Evolutionary conservation across 2,113 vertebrate genomes (phyloP).

Genomic region (Ceyx margarethae): DNA sequence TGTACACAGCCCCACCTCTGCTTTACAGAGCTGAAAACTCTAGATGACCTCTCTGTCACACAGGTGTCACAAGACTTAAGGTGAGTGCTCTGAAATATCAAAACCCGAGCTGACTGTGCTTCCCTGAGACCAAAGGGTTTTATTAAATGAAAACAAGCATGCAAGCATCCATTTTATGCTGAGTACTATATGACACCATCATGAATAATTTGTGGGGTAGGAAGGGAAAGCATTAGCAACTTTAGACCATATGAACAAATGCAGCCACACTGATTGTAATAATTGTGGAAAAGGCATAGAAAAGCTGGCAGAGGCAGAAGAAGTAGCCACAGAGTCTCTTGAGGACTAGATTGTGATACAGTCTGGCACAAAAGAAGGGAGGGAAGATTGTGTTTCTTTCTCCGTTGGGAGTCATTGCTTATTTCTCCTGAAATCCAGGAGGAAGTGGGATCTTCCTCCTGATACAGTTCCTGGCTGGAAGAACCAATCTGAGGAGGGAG

Average conservation of each 20-base stretch:
- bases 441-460: not conserved
- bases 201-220: not conserved
- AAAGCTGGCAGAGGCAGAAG: constrained; percentile 24
- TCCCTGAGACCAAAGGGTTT: not conserved
- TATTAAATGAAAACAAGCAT: not conserved
- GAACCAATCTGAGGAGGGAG: not conserved
- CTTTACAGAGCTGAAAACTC: not conserved
- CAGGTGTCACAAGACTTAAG: not conserved
- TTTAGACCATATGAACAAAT: not conserved
- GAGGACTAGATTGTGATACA: not conserved
- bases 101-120: not conserved
- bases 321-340: not conserved
- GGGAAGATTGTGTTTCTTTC: not conserved
- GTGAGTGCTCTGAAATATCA: not conserved
- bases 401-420: not conserved
- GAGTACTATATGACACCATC: not conserved
- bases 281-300: not conserved
- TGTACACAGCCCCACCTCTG: fast-evolving
- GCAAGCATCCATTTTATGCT: constrained; percentile 23
- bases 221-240: not conserved
- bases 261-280: not conserved
- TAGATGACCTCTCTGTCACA: not conserved
- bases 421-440: not conserved
- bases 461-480: not conserved
- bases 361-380: not conserved